Evolutionary conservation across 2,113 vertebrate species (phyloP).

Genomic region (Charina bottae): DNA sequence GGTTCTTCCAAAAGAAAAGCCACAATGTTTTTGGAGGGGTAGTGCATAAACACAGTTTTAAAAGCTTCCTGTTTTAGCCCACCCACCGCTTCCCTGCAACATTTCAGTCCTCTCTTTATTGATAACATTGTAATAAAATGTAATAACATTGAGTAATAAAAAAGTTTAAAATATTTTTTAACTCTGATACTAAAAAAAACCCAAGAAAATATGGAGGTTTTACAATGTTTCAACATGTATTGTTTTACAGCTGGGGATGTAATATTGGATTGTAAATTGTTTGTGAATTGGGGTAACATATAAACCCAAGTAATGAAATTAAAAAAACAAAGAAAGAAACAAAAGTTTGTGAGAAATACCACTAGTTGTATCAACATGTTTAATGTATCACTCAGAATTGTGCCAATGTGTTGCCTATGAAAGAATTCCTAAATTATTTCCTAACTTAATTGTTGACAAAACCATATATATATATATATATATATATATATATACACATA

Average conservation of each 20-base stretch:
- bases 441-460: background rate
- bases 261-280: background rate
- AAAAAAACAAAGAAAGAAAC: background rate
- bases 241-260: background rate
- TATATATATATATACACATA: too few species aligned
- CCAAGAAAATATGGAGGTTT: background rate
- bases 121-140: background rate
- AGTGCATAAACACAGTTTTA: background rate
- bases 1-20: constrained; percentile 41
- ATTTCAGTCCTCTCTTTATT: background rate
- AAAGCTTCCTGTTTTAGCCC: background rate
- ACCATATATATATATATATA: too few species aligned
- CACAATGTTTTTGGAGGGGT: constrained; percentile 15
- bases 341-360: background rate
- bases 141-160: background rate
- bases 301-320: background rate
- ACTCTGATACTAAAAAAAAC: background rate
- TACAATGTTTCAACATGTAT: background rate
- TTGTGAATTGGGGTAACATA: background rate
- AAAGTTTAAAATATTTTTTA: background rate
- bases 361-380: background rate
- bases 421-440: background rate
- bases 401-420: background rate
- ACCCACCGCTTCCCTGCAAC: background rate
- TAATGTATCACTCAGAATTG: background rate